These are phyloP conservation scores for Microtus obscurus DNA, from an alignment of 2,797 vertebrate genomes.

Conservation along the genomic window DNA sequence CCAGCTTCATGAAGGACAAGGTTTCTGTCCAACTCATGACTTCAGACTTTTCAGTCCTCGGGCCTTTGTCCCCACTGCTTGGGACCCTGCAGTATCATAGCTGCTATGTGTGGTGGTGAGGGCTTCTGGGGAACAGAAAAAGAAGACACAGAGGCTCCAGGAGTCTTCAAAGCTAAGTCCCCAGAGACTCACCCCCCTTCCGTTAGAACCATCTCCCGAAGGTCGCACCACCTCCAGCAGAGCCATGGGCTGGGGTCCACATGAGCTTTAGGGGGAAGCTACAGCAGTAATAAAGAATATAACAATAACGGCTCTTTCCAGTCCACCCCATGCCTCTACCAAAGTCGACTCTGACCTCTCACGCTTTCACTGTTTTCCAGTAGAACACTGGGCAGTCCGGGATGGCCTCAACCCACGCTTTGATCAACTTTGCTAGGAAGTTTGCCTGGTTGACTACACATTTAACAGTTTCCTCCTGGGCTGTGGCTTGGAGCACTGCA, in stretches of 20 bases:
- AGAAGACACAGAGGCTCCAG: background rate
- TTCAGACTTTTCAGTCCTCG: background rate
- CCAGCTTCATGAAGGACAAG: background rate
- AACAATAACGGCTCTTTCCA: background rate
- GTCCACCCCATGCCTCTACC: rapidly evolving
- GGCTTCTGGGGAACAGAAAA: background rate
- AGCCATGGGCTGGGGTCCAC: no score
- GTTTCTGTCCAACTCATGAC: background rate
- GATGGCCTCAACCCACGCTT: background rate
- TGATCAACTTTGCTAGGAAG: no score
- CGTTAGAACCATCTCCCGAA: background rate
- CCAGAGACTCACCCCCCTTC: background rate
- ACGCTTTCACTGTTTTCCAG: background rate
- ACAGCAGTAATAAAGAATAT: background rate
- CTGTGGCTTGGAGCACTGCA: background rate
- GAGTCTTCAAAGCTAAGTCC: background rate
- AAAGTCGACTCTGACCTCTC: background rate
- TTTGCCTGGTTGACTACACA: background rate
- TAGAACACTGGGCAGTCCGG: background rate
- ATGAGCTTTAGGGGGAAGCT: background rate
- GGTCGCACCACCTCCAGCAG: no score
- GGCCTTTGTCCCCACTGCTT: background rate
- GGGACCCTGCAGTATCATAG: background rate
- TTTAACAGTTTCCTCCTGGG: background rate
- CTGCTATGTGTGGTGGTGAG: background rate